These are phyloP conservation scores for Agonum fuliginosum DNA, from an alignment of 2,888 invertebrate species.

Conservation along the genomic window DNA sequence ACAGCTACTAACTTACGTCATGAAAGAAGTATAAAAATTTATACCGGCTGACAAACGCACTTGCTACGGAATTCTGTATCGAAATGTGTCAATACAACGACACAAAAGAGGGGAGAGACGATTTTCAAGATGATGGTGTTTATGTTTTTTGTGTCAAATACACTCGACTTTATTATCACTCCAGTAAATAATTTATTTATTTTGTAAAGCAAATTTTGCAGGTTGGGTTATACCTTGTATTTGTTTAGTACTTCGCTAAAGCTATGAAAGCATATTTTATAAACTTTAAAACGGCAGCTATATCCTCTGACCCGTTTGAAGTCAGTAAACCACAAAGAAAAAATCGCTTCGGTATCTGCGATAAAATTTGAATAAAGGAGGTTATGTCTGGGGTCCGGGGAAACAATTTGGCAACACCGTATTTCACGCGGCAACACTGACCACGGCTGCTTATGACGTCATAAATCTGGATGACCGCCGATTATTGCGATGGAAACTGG, in stretches of 20 bases:
- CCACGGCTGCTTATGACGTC: slow-evolving; percentile 37
- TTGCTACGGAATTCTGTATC: slow-evolving; percentile 4
- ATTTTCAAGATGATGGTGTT: no score
- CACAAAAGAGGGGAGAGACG: no score
- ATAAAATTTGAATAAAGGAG: slow-evolving; percentile 37
- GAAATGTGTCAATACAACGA: slow-evolving; percentile 45
- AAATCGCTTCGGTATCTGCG: neutral
- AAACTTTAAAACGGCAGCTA: no score
- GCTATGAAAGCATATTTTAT: no score
- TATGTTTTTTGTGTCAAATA: no score
- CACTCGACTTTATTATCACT: no score
- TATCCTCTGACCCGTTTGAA: no score
- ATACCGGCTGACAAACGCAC: slow-evolving; percentile 43
- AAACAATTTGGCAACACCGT: slow-evolving; percentile 38
- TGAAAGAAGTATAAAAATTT: slow-evolving; percentile 39
- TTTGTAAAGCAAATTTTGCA: no score
- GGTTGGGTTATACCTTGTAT: no score
- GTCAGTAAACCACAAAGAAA: slow-evolving; percentile 19
- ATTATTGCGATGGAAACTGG: slow-evolving; percentile 15
- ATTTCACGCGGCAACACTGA: slow-evolving; percentile 28
- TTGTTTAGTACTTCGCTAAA: no score
- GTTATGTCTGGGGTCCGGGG: slow-evolving; percentile 13
- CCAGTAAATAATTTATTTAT: no score
- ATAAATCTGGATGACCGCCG: slow-evolving; percentile 24
- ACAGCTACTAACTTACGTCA: slow-evolving; percentile 18